These are phyloP conservation scores for Apocrypta bakeri DNA, from an alignment of 1,140 invertebrate species.

Conservation along the genomic window DNA sequence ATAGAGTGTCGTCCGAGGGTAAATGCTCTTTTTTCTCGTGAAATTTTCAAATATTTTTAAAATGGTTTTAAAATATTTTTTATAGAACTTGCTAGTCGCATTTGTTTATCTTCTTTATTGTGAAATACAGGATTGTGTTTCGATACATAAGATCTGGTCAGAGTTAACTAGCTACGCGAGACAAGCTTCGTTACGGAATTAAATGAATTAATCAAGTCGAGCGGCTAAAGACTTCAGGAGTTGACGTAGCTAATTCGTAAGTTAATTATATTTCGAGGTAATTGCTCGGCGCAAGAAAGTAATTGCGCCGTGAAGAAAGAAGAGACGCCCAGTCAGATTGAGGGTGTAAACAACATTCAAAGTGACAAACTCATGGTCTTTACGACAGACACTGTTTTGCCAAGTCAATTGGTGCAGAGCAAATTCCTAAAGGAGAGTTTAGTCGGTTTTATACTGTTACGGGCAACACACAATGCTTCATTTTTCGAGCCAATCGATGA, in stretches of 20 bases:
- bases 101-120: too few species aligned
- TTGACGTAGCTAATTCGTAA: background rate
- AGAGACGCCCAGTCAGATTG: background rate
- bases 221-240: background rate
- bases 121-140: too few species aligned
- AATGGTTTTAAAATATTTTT: too few species aligned
- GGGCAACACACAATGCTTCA: too few species aligned
- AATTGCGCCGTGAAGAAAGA: background rate
- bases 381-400: background rate
- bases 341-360: background rate
- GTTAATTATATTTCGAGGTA: conserved; percentile 6
- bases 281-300: background rate
- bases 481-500: too few species aligned
- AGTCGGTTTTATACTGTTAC: too few species aligned
- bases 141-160: background rate
- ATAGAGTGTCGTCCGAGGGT: too few species aligned
- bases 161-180: background rate
- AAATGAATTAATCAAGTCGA: background rate
- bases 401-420: too few species aligned
- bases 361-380: background rate
- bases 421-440: too few species aligned
- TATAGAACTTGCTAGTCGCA: too few species aligned
- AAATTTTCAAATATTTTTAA: too few species aligned
- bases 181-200: background rate
- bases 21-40: too few species aligned